Evolutionary conservation across 2,797 vertebrate species (phyloP).

Genomic region (Ataeniobius toweri): DNA sequence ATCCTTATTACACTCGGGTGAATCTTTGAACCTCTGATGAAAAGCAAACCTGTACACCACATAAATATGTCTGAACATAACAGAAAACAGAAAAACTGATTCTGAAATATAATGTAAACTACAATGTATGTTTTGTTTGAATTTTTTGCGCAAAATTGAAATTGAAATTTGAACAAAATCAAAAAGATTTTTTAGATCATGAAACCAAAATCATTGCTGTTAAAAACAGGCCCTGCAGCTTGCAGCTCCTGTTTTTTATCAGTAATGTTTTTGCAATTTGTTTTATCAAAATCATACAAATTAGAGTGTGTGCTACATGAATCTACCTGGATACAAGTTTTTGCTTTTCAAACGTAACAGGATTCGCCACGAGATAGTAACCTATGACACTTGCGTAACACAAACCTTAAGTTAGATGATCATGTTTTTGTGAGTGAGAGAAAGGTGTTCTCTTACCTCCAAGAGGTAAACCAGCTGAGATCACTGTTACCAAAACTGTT

Average conservation of each 20-base stretch:
- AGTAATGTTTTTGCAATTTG: neutral
- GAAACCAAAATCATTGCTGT: neutral
- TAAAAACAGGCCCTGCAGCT: no score
- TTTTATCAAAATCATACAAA: neutral
- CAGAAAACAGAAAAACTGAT: no score
- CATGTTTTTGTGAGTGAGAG: conserved; percentile 24
- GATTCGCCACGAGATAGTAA: conserved; percentile 11
- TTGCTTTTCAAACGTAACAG: neutral
- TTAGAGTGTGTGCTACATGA: neutral
- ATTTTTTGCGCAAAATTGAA: no score
- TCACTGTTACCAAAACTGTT: conserved; percentile 68
- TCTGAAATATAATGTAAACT: no score
- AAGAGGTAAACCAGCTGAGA: conserved; percentile 70
- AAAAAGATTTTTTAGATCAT: no score
- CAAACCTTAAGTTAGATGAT: conserved; percentile 32
- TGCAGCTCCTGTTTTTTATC: neutral
- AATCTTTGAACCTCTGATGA: neutral
- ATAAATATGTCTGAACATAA: no score
- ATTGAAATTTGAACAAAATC: no score
- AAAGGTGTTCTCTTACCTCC: conserved; percentile 76
- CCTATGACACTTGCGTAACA: conserved; percentile 23
- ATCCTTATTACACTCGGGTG: conserved; percentile 6
- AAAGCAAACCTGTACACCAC: neutral
- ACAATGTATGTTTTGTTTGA: no score
- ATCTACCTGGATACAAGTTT: neutral